phyloP scores from a whole-genome alignment of 2,113 vertebrate genomes.

The Cervus canadensis region DNA sequence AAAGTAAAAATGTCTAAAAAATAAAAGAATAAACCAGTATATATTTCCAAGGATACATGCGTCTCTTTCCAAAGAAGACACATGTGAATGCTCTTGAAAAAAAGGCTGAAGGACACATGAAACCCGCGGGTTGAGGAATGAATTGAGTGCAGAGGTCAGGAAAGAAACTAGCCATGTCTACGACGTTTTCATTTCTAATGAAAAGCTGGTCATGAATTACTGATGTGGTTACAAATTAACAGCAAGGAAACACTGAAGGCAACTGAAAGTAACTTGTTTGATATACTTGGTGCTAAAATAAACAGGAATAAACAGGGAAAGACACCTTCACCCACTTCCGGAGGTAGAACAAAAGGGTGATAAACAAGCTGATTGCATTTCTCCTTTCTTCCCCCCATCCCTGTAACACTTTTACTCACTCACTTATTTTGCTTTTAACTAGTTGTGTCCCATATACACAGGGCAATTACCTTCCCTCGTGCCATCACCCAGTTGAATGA shows the following conservation, averaged over 20 bases:
- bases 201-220: not conserved
- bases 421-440: not conserved
- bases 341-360: not conserved
- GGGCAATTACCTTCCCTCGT: slow-evolving; percentile 39
- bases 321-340: not conserved
- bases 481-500: not conserved
- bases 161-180: not conserved
- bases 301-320: not conserved
- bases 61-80: not conserved
- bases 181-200: not conserved
- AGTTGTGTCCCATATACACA: not conserved
- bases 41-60: not conserved
- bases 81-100: not conserved
- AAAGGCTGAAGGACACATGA: not conserved
- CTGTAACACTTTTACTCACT: not conserved
- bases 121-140: not conserved
- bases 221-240: slow-evolving; percentile 6
- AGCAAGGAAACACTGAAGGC: not conserved
- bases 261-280: not conserved
- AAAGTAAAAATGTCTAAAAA: not conserved
- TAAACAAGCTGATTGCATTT: not conserved
- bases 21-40: not conserved
- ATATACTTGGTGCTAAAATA: not conserved
- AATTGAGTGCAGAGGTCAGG: not conserved
- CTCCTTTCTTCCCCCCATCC: not conserved